A percentile compares a stretch with the other conserved stretches of the same genome.
Evolutionary conservation across 2,113 vertebrate genomes (phyloP).

Genomic region (Gobiocypris rarus): DNA sequence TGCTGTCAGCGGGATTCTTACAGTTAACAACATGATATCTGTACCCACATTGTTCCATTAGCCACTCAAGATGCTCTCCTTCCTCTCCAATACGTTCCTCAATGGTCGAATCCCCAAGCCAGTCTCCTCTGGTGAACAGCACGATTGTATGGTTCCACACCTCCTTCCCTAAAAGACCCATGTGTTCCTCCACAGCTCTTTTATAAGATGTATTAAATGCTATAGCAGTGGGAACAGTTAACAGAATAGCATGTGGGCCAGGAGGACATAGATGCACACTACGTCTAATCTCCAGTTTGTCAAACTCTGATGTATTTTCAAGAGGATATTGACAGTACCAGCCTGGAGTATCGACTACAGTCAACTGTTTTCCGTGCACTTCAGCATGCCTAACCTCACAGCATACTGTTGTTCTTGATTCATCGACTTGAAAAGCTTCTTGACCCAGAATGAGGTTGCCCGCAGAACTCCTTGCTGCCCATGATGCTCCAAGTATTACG

Average conservation of each 20-base stretch:
- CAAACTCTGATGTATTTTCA: not conserved
- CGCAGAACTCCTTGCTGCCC: slow-evolving; percentile 37
- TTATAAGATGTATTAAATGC: not conserved
- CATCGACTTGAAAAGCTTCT: slow-evolving; percentile 27
- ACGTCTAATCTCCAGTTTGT: slow-evolving; percentile 43
- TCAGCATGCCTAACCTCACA: not conserved
- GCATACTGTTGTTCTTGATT: slow-evolving; percentile 2
- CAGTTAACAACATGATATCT: slow-evolving; percentile 45
- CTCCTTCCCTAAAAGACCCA: slow-evolving; percentile 36
- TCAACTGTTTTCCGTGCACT: not conserved
- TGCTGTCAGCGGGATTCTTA: slow-evolving; percentile 4
- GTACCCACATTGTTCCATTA: slow-evolving; percentile 44
- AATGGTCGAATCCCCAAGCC: slow-evolving; percentile 45
- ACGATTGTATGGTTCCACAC: slow-evolving; percentile 42
- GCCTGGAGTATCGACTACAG: slow-evolving; percentile 49
- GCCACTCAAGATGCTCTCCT: slow-evolving; percentile 34
- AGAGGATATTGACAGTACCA: not conserved
- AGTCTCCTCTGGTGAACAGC: slow-evolving; percentile 47
- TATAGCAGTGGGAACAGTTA: slow-evolving; percentile 13
- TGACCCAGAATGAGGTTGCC: slow-evolving; percentile 50
- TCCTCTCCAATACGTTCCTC: slow-evolving; percentile 39
- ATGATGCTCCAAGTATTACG: slow-evolving; percentile 31
- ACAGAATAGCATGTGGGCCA: slow-evolving; percentile 44
- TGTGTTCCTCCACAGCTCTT: slow-evolving; percentile 34
- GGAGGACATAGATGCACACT: slow-evolving; percentile 43